A percentile compares a stretch with the other conserved stretches of the same genome.
Conservation (phyloP, 2,888 invertebrate genomes). For the Clunio marinus region DNA sequence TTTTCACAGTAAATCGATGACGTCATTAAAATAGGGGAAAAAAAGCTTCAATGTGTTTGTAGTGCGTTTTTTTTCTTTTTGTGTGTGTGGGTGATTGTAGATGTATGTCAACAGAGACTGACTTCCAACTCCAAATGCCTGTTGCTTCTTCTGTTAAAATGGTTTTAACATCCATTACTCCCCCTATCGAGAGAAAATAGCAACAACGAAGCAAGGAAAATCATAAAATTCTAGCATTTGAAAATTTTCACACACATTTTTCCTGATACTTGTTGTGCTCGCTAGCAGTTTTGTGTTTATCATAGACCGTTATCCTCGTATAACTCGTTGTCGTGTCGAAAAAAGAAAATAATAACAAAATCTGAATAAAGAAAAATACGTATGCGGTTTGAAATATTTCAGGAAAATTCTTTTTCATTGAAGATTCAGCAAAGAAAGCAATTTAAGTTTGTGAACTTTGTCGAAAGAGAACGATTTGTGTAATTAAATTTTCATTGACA, state of each 20-base stretch:
- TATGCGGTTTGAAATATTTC: conserved; percentile 7
- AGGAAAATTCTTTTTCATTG: too few species aligned
- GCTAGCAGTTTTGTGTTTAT: conserved; percentile 23
- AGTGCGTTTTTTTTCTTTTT: neutral
- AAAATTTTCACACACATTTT: conserved; percentile 20
- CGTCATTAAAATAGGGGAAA: conserved; percentile 11
- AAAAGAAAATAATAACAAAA: too few species aligned
- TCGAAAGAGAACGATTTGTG: too few species aligned
- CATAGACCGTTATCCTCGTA: conserved; percentile 12
- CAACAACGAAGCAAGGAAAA: neutral
- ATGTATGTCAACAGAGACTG: conserved; percentile 1
- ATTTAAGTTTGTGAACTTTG: too few species aligned
- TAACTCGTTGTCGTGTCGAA: conserved; percentile 22
- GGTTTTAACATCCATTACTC: neutral
- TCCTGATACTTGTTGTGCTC: conserved; percentile 21
- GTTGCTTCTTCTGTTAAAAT: conserved; percentile 21
- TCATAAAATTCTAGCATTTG: neutral
- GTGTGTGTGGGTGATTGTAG: neutral
- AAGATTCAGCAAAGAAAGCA: too few species aligned
- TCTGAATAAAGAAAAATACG: neutral
- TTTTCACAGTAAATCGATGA: neutral
- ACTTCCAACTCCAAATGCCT: conserved; percentile 19
- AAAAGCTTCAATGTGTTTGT: too few species aligned
- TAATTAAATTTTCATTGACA: too few species aligned
- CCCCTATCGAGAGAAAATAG: neutral